Conservation (phyloP, 2,797 vertebrate species). For the Artibeus jamaicensis region DNA sequence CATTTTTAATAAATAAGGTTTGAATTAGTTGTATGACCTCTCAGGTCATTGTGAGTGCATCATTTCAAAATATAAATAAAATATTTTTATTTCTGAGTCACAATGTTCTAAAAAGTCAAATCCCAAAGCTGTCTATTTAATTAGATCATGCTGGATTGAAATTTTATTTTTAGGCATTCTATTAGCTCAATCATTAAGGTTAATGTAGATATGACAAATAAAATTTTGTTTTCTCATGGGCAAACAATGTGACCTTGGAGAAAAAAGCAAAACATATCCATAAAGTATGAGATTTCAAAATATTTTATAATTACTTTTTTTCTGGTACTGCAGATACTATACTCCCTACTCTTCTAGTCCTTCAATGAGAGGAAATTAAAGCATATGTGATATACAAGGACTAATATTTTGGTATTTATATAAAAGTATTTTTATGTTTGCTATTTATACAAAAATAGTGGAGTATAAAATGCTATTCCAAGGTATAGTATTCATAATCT, state of each 20-base stretch:
- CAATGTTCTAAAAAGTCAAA: conserved; percentile 59
- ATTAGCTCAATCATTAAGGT: conserved; percentile 42
- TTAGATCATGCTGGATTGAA: conserved; percentile 16
- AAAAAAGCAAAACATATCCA: conserved; percentile 20
- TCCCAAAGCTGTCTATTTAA: conserved; percentile 41
- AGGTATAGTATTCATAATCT: neutral
- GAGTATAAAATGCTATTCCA: neutral
- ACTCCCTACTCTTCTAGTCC: neutral
- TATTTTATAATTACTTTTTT: conserved; percentile 15
- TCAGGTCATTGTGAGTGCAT: conserved; percentile 38
- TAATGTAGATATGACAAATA: conserved; percentile 29
- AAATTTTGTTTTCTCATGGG: conserved; percentile 30
- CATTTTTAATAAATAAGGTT: conserved; percentile 50
- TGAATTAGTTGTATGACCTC: conserved; percentile 42
- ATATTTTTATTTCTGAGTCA: conserved; percentile 55
- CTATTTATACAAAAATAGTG: neutral
- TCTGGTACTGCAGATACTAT: neutral
- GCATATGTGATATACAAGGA: neutral
- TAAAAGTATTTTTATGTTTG: neutral
- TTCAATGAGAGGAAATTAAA: conserved; percentile 3
- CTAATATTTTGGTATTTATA: neutral
- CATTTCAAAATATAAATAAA: conserved; percentile 56
- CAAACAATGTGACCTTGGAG: conserved; percentile 18
- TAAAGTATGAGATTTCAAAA: neutral
- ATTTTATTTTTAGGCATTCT: conserved; percentile 53